phyloP scores from a whole-genome alignment of 2,797 vertebrate genomes.

The Avahi laniger region DNA sequence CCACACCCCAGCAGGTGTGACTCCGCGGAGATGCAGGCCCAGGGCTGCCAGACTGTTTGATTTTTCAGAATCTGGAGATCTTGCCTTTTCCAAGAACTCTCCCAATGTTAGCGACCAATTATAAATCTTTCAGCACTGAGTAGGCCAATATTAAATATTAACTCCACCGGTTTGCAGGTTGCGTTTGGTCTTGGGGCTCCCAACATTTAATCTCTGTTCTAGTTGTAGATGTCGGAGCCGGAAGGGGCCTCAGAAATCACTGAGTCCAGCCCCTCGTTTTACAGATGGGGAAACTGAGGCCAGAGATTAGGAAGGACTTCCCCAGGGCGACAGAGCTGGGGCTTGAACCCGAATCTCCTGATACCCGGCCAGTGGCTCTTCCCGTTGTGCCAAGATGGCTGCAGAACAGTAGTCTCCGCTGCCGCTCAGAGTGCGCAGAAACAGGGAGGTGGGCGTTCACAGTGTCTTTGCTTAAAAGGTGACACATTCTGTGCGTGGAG shows the following conservation, averaged over 20 bases:
- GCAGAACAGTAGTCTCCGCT: neutral
- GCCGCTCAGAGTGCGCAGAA: neutral
- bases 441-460: neutral
- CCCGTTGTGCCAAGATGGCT: fast-evolving
- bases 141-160: neutral
- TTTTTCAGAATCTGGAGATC: neutral
- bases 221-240: neutral
- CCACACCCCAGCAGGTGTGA: neutral
- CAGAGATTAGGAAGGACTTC: neutral
- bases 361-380: neutral
- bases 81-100: neutral
- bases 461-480: neutral
- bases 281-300: neutral
- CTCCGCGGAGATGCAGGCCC: neutral
- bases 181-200: neutral
- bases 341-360: neutral
- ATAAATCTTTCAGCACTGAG: fast-evolving
- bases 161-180: neutral
- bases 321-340: neutral
- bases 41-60: neutral
- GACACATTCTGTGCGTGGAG: neutral
- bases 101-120: neutral
- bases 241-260: neutral
- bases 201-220: neutral
- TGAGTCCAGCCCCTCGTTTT: neutral